Percentiles rank a stretch among this genome's conserved stretches.
These are phyloP conservation scores for Nematopogon swammerdamellus DNA, from an alignment of 2,888 invertebrate species.

Conservation along the genomic window DNA sequence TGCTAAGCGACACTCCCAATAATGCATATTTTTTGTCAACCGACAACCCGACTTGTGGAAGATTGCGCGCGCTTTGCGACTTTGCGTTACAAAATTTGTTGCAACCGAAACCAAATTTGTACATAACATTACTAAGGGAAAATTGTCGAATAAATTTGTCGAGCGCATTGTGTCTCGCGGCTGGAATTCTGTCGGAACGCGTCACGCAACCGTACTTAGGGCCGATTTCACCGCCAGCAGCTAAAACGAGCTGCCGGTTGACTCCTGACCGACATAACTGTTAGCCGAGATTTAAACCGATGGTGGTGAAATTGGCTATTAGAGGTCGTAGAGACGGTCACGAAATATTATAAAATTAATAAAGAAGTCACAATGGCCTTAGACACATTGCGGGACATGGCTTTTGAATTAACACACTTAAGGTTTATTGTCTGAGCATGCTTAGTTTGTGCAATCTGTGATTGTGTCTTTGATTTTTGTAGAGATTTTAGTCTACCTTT, in stretches of 20 bases:
- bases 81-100: slow-evolving; percentile 2
- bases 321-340: too few relatives aligned
- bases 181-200: slow-evolving; percentile 22
- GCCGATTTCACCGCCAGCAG: too few relatives aligned
- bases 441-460: slow-evolving; percentile 21
- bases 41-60: slow-evolving; percentile 10
- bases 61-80: slow-evolving; percentile 8
- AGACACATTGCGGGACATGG: neutral
- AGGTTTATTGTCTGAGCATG: slow-evolving; percentile 28
- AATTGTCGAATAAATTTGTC: slow-evolving; percentile 17
- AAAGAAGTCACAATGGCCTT: neutral
- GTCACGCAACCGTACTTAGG: neutral
- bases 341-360: too few relatives aligned
- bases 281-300: too few relatives aligned
- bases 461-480: neutral
- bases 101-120: slow-evolving; percentile 3
- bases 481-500: neutral
- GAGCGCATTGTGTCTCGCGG: slow-evolving; percentile 21
- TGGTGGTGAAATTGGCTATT: too few relatives aligned
- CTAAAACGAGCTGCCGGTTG: too few relatives aligned
- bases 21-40: slow-evolving; percentile 48
- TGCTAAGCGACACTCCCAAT: slow-evolving; percentile 21
- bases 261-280: too few relatives aligned
- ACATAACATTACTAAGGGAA: slow-evolving; percentile 50
- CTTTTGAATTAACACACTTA: slow-evolving; percentile 23